Evolutionary conservation across 2,797 vertebrate genomes (phyloP), one percentile per base, ranked within the genome.

Genomic region (Gymnothorax javanicus): DNA sequence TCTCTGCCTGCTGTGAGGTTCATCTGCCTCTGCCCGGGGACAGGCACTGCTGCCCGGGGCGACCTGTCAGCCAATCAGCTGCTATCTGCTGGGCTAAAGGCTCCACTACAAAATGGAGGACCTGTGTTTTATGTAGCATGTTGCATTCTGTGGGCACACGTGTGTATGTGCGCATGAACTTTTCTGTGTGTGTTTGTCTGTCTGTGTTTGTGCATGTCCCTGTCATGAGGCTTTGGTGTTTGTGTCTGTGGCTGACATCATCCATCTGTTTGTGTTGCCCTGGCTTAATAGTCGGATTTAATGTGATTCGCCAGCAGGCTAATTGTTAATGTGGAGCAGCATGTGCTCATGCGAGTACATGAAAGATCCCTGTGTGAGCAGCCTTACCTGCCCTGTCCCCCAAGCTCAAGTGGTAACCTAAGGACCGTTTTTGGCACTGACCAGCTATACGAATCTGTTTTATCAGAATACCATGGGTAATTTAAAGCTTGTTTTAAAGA

Each of bases 111-210:
- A 87, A 87, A 88, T 87, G 88, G 86, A 82, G 58, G 83, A 85
- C 64, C 62, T 20, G 9, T 43, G 33, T 43, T 43, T 43, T 43
- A 43, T 43, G 33, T 43, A 1, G 33, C 33, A 1, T 25, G 20
- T 85, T 75, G 50, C 75, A 11, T 82, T 50, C 82, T 81, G 33
- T 86, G 13, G 86, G 79, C 77, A 79, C 86, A 62, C 50, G 92
- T 93, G 33, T 67, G 60, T 90, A 88, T 57, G 84, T 27, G 91
- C 92, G 92, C 7, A 43, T 43, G 33, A 17, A 20, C 43, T 33
- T 84, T 56, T 83, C 71, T 87, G 82, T 84, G 85, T 85, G 83
- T 81, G 87, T n/a, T 1, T 83, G 82, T 87, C 87, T 25, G 82
- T 86, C 73, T 84, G 83, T 84, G 83, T 82, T 86, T 17, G 6